These are phyloP conservation scores for Synergus umbraculus DNA, from an alignment of 2,888 invertebrate species.

Conservation along the genomic window DNA sequence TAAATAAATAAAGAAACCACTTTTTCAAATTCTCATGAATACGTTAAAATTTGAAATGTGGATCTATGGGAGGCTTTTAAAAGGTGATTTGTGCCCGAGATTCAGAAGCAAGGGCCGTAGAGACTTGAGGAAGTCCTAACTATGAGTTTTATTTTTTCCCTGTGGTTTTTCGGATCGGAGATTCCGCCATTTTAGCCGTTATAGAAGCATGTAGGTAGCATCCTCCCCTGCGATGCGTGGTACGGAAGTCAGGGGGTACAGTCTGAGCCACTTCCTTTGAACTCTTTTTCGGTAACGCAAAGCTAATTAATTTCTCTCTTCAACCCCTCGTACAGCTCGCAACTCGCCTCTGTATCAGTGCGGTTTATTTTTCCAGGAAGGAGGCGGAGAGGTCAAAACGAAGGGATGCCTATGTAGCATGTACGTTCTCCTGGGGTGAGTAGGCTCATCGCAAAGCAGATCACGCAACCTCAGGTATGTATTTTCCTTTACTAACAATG, in stretches of 20 bases:
- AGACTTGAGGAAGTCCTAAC: background rate
- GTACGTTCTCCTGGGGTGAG: background rate
- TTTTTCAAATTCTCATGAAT: no score
- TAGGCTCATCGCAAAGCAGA: conserved; percentile 34
- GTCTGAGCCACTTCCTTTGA: conserved; percentile 59
- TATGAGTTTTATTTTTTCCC: background rate
- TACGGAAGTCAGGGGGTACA: conserved; percentile 46
- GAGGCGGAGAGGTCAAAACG: conserved; percentile 12
- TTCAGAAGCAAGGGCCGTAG: background rate
- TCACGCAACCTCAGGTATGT: conserved; percentile 36
- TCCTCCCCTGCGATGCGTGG: background rate
- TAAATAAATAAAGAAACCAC: no score
- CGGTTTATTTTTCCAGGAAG: conserved; percentile 34
- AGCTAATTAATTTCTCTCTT: conserved; percentile 58
- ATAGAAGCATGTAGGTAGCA: background rate
- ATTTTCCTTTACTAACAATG: conserved; percentile 36
- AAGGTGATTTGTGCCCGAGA: background rate
- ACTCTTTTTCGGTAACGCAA: conserved; percentile 57
- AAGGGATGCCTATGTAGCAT: background rate
- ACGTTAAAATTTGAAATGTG: background rate
- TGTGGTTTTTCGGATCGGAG: background rate
- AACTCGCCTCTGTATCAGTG: conserved; percentile 41
- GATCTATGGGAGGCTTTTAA: background rate
- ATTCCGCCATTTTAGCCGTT: conserved; percentile 29
- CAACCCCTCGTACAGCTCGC: conserved; percentile 43